These are phyloP conservation scores for Orientallactaga bullata DNA, from an alignment of 2,113 vertebrate species.

Conservation along the genomic window DNA sequence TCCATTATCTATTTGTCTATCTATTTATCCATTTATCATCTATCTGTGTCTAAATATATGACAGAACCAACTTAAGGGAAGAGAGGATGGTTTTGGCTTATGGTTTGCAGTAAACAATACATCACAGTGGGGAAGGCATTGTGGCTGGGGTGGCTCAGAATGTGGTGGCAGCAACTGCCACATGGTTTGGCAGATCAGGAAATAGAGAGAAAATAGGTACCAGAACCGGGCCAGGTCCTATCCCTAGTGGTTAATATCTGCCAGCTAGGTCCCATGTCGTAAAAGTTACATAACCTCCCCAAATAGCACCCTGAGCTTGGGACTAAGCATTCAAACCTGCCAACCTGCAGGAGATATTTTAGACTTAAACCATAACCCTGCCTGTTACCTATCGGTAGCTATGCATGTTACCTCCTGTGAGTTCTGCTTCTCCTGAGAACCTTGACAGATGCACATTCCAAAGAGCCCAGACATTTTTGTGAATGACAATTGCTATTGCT, in stretches of 20 bases:
- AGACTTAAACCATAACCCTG: neutral
- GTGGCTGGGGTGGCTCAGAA: neutral
- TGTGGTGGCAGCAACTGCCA: neutral
- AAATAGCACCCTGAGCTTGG: neutral
- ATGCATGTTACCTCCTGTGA: neutral
- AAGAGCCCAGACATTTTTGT: neutral
- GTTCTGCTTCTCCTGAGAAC: neutral
- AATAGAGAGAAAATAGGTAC: neutral
- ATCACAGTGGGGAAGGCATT: neutral
- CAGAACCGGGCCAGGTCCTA: neutral
- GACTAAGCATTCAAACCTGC: neutral
- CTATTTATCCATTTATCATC: no score
- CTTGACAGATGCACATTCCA: neutral
- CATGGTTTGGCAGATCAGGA: neutral
- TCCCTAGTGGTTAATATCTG: neutral
- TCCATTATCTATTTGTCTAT: no score
- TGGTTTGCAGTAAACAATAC: neutral
- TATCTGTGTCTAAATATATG: neutral
- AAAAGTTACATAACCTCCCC: no score
- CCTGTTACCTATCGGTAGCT: neutral
- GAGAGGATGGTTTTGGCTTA: neutral
- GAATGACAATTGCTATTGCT: neutral
- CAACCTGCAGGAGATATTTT: neutral
- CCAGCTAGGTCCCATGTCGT: neutral
- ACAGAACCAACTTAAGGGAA: neutral